Percentiles rank a stretch among this genome's conserved stretches.
These are phyloP conservation scores for Aspidoscelis tigris DNA, from an alignment of 2,113 vertebrate genomes.

Conservation along the genomic window DNA sequence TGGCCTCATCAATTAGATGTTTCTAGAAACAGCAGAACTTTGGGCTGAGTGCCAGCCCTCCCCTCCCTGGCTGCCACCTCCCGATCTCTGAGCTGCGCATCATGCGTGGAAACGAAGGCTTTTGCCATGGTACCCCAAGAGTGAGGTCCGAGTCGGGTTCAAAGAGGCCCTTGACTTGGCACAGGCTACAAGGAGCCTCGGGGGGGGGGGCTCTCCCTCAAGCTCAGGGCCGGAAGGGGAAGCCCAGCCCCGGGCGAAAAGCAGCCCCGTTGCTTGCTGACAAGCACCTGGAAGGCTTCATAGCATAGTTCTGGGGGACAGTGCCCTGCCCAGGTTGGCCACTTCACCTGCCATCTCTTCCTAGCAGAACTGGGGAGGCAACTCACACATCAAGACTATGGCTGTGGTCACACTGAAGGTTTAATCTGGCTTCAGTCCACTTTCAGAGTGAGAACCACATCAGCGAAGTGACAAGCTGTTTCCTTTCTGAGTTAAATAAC, in stretches of 20 bases:
- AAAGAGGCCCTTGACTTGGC: background rate
- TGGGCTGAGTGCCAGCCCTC: background rate
- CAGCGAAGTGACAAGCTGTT: too few relatives aligned
- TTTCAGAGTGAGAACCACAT: too few relatives aligned
- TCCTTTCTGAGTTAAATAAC: too few relatives aligned
- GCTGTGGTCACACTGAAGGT: too few relatives aligned
- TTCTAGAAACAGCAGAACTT: background rate
- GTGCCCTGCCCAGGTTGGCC: background rate
- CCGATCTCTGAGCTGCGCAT: fast-evolving
- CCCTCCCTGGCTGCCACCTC: background rate
- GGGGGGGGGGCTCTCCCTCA: background rate
- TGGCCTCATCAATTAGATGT: background rate
- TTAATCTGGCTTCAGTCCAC: too few relatives aligned
- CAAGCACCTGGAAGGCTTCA: too few relatives aligned
- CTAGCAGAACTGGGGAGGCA: background rate
- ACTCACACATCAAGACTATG: background rate
- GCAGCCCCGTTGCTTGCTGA: too few relatives aligned
- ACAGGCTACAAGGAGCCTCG: background rate
- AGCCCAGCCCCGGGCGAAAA: too few relatives aligned
- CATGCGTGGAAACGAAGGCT: background rate
- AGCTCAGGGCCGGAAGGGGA: background rate
- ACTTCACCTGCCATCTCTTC: too few relatives aligned
- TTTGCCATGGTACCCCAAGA: background rate
- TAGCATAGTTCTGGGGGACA: background rate
- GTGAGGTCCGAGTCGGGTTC: background rate